A percentile compares a stretch with the other conserved stretches of the same genome.
phyloP scores from a whole-genome alignment of 2,113 vertebrate genomes.

The Himantopus leucocephalus region DNA sequence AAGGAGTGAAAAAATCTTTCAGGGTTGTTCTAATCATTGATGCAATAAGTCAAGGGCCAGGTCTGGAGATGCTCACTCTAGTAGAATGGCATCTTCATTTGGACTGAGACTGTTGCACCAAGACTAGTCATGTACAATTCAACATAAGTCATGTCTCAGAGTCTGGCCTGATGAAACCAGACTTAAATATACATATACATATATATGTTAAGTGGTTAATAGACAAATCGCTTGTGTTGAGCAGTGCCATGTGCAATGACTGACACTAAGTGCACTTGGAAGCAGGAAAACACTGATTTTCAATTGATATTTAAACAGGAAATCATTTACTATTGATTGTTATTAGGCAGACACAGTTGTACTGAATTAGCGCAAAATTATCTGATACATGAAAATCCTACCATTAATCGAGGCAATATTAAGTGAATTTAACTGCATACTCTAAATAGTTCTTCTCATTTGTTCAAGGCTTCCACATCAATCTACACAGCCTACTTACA shows the following conservation, averaged over 20 bases:
- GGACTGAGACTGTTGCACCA: not conserved
- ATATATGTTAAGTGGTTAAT: not conserved
- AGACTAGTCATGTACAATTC: not conserved
- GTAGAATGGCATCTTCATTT: not conserved
- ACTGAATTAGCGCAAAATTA: not conserved
- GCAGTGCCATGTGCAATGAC: rapidly evolving
- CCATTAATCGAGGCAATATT: not conserved
- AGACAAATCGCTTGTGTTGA: not conserved
- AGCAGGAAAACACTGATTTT: slow-evolving; percentile 23
- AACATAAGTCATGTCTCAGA: not conserved
- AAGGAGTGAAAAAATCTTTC: not conserved
- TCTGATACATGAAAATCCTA: not conserved
- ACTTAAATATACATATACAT: not conserved
- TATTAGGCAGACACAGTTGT: not conserved
- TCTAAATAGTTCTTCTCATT: not conserved
- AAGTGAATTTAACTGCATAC: not conserved
- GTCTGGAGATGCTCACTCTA: not conserved
- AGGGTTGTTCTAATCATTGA: not conserved
- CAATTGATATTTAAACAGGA: slow-evolving; percentile 18
- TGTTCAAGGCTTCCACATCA: not conserved
- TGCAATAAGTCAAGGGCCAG: not conserved
- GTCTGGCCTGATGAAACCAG: not conserved
- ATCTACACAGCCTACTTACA: not conserved
- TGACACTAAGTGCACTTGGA: not conserved
- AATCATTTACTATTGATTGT: not conserved